Conservation (phyloP, 2,888 invertebrate genomes). For the Oeneis ivallda region DNA sequence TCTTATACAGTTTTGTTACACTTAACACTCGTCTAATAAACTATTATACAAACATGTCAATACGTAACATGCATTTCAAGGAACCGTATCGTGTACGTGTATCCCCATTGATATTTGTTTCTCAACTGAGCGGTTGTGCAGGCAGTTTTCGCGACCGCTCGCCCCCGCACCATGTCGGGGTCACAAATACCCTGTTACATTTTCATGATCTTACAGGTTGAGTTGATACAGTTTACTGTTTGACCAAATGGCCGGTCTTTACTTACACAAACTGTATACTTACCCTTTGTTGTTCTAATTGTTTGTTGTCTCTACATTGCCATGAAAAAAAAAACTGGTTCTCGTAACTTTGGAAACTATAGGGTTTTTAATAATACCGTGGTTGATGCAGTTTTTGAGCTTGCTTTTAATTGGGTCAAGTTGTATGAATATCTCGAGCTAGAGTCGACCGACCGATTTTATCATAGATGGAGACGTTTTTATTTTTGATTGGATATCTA, state of each 20-base stretch:
- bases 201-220: slow-evolving; percentile 69
- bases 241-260: slow-evolving; percentile 29
- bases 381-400: too few relatives aligned
- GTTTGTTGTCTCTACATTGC: background rate
- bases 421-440: too few relatives aligned
- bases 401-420: too few relatives aligned
- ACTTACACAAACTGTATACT: background rate
- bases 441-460: too few relatives aligned
- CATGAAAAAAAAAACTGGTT: background rate
- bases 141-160: slow-evolving; percentile 55
- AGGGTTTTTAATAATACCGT: background rate
- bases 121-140: slow-evolving; percentile 59
- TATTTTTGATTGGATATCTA: background rate
- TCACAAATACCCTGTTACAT: slow-evolving; percentile 63
- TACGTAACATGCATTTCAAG: slow-evolving; percentile 39
- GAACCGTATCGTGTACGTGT: slow-evolving; percentile 47
- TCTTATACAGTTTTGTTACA: slow-evolving; percentile 38
- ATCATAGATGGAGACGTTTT: background rate
- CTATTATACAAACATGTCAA: slow-evolving; percentile 21
- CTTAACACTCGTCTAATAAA: slow-evolving; percentile 43
- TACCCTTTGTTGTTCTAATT: background rate
- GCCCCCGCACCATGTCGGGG: slow-evolving; percentile 63
- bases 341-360: background rate
- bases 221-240: slow-evolving; percentile 60
- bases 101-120: slow-evolving; percentile 48